These are phyloP conservation scores for Rhingia rostrata DNA, from an alignment of 2,888 invertebrate species.

Conservation along the genomic window DNA sequence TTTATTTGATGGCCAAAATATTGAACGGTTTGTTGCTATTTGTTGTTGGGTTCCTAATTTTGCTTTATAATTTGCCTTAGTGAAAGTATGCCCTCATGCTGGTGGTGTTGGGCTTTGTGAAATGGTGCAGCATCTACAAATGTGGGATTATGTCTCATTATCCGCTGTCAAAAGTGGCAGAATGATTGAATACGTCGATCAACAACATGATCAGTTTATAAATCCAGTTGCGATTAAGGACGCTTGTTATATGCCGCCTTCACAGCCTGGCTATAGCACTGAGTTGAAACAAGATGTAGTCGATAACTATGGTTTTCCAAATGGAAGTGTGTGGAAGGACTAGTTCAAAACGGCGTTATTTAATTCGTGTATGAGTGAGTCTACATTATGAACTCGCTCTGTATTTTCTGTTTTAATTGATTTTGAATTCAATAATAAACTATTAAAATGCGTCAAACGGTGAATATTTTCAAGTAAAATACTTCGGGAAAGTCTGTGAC, in stretches of 20 bases:
- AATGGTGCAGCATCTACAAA: constrained; percentile 95
- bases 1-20: constrained; percentile 95
- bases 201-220: constrained; percentile 94
- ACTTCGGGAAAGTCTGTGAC: too few relatives aligned
- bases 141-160: constrained; percentile 92
- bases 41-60: not conserved
- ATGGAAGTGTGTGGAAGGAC: constrained; percentile 89
- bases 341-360: too few relatives aligned
- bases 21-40: constrained; percentile 85
- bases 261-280: constrained; percentile 91
- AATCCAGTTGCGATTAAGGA: constrained; percentile 87
- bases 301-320: constrained; percentile 89
- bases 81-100: constrained; percentile 96
- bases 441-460: too few relatives aligned
- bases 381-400: too few relatives aligned
- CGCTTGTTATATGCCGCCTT: constrained; percentile 90
- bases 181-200: constrained; percentile 93
- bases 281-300: constrained; percentile 89
- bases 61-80: constrained; percentile 83
- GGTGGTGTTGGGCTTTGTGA: constrained; percentile 97
- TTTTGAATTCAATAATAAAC: too few relatives aligned
- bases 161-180: constrained; percentile 89
- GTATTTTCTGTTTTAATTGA: too few relatives aligned
- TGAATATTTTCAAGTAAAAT: too few relatives aligned
- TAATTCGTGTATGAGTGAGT: too few relatives aligned